A percentile compares a stretch with the other conserved stretches of the same genome.
Conservation (phyloP, 2,797 vertebrate genomes). For the Sebastes aleutianus region DNA sequence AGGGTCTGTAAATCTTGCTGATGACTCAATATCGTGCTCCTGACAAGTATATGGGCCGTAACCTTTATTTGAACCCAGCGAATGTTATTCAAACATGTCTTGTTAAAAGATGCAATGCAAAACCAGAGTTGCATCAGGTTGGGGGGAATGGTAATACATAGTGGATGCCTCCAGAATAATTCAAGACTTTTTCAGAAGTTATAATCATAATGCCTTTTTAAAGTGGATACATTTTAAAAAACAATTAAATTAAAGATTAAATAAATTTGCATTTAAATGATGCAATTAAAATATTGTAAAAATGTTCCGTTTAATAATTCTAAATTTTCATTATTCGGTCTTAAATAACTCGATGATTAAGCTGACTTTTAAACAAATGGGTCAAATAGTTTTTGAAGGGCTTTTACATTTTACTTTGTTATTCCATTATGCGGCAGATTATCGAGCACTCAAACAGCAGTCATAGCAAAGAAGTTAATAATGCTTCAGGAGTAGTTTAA, state of each 20-base stretch:
- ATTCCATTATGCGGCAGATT: not conserved
- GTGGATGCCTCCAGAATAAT: not conserved
- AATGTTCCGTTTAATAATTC: not conserved
- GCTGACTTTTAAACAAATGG: constrained; percentile 21
- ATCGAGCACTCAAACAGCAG: not conserved
- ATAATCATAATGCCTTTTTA: constrained; percentile 8
- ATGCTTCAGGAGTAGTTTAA: not conserved
- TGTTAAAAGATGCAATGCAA: not conserved
- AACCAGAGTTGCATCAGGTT: not conserved
- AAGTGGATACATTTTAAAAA: not conserved
- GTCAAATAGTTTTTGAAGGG: not conserved
- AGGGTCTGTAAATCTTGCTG: constrained; percentile 26
- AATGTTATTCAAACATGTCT: not conserved
- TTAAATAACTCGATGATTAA: constrained; percentile 1
- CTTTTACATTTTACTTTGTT: not conserved
- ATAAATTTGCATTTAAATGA: constrained; percentile 29
- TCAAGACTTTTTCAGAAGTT: not conserved
- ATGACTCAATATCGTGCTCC: constrained; percentile 21
- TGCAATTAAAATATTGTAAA: constrained; percentile 11
- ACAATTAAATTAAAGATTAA: not conserved
- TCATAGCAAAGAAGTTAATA: not conserved
- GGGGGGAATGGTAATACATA: not conserved
- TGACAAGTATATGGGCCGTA: not conserved
- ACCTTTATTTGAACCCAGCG: constrained; percentile 1
- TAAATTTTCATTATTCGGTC: constrained; percentile 1